Percentiles rank a stretch among this genome's conserved stretches.
Conservation (phyloP, 2,888 invertebrate species). For the Ormia ochracea region DNA sequence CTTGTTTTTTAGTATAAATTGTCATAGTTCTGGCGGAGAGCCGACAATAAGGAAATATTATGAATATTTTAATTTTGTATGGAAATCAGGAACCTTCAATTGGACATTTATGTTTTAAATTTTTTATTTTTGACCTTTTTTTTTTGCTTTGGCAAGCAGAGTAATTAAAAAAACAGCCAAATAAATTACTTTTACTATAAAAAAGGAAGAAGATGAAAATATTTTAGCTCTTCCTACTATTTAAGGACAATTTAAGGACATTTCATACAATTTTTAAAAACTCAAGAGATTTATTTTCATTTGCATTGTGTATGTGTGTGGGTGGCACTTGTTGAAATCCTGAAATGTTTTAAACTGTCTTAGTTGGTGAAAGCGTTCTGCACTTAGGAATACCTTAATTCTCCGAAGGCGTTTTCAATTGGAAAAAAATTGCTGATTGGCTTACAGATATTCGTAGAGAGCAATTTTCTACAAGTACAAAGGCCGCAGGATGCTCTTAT, state of each 20-base stretch:
- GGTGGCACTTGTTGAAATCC: background rate
- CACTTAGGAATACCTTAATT: no score
- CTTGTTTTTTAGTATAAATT: background rate
- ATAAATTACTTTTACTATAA: background rate
- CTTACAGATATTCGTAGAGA: no score
- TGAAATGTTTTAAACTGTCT: slow-evolving; percentile 4
- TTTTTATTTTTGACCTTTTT: background rate
- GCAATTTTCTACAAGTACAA: no score
- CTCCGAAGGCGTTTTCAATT: no score
- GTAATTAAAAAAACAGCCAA: background rate
- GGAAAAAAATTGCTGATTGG: no score
- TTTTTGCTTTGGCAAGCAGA: background rate
- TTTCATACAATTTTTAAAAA: background rate
- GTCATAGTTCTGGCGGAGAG: background rate
- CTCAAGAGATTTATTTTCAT: slow-evolving; percentile 13
- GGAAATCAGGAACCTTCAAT: background rate
- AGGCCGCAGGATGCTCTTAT: no score
- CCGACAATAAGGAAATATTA: slow-evolving; percentile 3
- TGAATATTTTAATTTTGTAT: slow-evolving; percentile 18
- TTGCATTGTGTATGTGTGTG: background rate
- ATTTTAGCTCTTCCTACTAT: no score
- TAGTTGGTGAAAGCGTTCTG: no score
- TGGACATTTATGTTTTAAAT: background rate
- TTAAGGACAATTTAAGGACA: background rate
- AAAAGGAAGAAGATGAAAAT: background rate